Evolutionary conservation across 2,888 invertebrate genomes (phyloP).

Genomic region (Lycaena phlaeas): DNA sequence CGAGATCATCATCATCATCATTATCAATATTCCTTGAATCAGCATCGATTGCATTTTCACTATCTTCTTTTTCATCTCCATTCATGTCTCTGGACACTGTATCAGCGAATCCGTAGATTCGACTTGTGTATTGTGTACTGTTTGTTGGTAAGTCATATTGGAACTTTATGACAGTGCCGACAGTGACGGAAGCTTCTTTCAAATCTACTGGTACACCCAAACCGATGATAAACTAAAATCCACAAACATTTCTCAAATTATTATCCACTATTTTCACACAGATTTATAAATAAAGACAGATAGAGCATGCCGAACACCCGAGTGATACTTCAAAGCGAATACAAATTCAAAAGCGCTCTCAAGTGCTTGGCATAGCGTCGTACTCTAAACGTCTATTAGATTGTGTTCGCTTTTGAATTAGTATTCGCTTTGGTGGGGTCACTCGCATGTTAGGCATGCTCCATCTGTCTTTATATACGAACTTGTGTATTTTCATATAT

Average conservation of each 20-base stretch:
- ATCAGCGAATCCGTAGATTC: constrained; percentile 56
- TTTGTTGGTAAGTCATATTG: constrained; percentile 79
- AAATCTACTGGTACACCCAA: constrained; percentile 78
- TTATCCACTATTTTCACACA: too few species aligned
- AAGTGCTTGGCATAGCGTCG: too few species aligned
- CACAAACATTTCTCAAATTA: not conserved
- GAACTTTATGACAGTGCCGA: constrained; percentile 78
- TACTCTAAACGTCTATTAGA: too few species aligned
- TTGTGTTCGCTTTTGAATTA: too few species aligned
- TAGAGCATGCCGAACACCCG: too few species aligned
- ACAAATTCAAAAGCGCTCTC: too few species aligned
- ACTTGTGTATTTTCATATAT: too few species aligned
- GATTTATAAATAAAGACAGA: too few species aligned
- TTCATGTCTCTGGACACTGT: constrained; percentile 58
- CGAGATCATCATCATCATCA: constrained; percentile 23
- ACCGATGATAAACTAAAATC: constrained; percentile 76
- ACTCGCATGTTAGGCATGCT: too few species aligned
- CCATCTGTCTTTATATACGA: too few species aligned
- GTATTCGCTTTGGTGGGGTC: too few species aligned
- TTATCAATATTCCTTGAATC: constrained; percentile 26
- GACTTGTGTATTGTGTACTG: constrained; percentile 70
- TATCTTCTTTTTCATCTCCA: constrained; percentile 26
- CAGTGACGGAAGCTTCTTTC: constrained; percentile 74
- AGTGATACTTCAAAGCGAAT: too few species aligned
- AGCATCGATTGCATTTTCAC: constrained; percentile 24